These are phyloP conservation scores for Argyrosomus regius DNA, from an alignment of 2,797 vertebrate species.

Conservation along the genomic window DNA sequence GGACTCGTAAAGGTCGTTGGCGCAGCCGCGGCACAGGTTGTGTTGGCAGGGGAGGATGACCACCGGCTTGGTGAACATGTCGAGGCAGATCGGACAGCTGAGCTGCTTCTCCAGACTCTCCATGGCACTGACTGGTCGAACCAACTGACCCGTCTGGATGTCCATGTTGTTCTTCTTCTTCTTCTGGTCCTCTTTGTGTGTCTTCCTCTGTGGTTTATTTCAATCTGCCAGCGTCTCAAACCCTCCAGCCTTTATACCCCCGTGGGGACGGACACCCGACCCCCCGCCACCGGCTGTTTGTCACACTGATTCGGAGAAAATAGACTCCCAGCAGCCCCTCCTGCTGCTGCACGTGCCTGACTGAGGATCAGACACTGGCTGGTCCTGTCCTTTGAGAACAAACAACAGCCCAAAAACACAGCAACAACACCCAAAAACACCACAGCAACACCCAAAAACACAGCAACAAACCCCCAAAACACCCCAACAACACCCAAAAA, in stretches of 20 bases:
- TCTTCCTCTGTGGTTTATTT: constrained; percentile 51
- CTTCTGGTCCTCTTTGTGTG: neutral
- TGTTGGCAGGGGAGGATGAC: constrained; percentile 83
- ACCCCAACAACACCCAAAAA: no score
- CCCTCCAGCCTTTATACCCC: constrained; percentile 63
- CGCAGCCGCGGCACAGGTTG: constrained; percentile 80
- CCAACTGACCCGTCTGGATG: constrained; percentile 68
- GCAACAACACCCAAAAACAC: no score
- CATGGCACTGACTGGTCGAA: constrained; percentile 63
- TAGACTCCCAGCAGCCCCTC: constrained; percentile 43
- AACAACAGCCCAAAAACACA: no score
- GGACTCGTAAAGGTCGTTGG: constrained; percentile 81
- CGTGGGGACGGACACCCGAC: constrained; percentile 38
- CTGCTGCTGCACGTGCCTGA: constrained; percentile 64
- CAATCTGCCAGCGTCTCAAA: constrained; percentile 43
- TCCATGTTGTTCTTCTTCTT: constrained; percentile 68
- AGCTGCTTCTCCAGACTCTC: constrained; percentile 81
- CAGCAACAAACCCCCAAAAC: no score
- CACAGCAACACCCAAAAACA: no score
- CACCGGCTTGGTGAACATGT: constrained; percentile 82
- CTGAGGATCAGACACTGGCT: constrained; percentile 38
- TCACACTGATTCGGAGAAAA: constrained; percentile 66
- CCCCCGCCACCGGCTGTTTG: constrained; percentile 62
- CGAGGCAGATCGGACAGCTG: constrained; percentile 82
- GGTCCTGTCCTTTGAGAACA: neutral